Conservation (phyloP, 2,888 invertebrate species). For the Pristionchus japonicus region DNA sequence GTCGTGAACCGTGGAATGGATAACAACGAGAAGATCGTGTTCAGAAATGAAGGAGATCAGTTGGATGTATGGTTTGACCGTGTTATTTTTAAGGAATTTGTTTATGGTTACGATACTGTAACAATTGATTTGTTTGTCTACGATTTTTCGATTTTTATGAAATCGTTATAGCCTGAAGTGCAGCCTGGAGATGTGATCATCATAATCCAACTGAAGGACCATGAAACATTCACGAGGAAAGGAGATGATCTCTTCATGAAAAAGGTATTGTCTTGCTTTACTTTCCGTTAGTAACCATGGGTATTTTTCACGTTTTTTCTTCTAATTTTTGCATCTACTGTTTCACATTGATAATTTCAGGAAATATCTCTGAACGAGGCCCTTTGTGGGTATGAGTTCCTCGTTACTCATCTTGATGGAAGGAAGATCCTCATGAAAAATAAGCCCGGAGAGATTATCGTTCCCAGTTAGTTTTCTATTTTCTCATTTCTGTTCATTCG, state of each 20-base stretch:
- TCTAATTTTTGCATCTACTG: neutral
- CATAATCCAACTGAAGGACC: slow-evolving; percentile 86
- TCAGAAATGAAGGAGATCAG: slow-evolving; percentile 91
- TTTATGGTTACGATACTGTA: neutral
- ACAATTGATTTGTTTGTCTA: neutral
- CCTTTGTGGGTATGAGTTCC: slow-evolving; percentile 88
- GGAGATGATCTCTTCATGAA: slow-evolving; percentile 82
- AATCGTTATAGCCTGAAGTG: slow-evolving; percentile 84
- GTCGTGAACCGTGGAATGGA: slow-evolving; percentile 91
- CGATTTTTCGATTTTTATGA: too few species aligned
- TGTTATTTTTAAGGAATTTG: neutral
- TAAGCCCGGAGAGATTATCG: slow-evolving; percentile 86
- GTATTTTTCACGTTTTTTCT: neutral
- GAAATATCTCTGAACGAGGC: slow-evolving; percentile 87
- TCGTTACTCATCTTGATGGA: slow-evolving; percentile 91
- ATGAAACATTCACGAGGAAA: slow-evolving; percentile 85
- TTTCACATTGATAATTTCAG: neutral
- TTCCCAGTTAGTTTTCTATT: slow-evolving; percentile 81
- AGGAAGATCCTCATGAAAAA: slow-evolving; percentile 86
- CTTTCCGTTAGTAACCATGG: neutral
- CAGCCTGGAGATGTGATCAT: slow-evolving; percentile 92
- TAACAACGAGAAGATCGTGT: slow-evolving; percentile 88
- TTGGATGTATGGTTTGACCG: slow-evolving; percentile 76
- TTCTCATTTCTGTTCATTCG: neutral
- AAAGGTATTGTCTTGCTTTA: slow-evolving; percentile 47